phyloP scores from a whole-genome alignment of 2,797 vertebrate genomes.

The Percopsis omiscomaycus region DNA sequence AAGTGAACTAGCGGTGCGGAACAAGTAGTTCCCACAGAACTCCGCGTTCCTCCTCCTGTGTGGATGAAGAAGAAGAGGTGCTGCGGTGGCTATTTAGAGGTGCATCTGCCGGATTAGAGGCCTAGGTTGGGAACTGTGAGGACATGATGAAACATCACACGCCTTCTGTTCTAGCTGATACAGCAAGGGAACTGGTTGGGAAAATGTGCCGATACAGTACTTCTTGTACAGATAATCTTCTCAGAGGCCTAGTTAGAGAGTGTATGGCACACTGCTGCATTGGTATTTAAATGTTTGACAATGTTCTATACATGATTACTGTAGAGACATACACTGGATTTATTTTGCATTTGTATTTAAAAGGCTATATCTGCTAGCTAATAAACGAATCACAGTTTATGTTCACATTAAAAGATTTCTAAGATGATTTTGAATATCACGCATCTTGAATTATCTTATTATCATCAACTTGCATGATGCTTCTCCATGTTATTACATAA shows the following conservation, averaged over 20 bases:
- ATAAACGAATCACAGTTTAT: too few species aligned
- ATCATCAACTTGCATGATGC: too few species aligned
- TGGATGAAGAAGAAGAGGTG: conserved; percentile 33
- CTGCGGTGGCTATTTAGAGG: conserved; percentile 32
- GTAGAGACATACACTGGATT: too few species aligned
- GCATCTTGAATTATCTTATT: too few species aligned
- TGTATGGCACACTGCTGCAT: conserved; percentile 7
- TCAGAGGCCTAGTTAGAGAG: conserved; percentile 46
- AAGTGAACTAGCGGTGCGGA: conserved; percentile 48
- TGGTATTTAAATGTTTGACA: conserved; percentile 54
- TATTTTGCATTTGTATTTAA: too few species aligned
- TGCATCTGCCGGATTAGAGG: conserved; percentile 46
- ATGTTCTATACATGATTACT: conserved; percentile 31
- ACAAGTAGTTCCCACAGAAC: conserved; percentile 57
- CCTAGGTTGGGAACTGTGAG: conserved; percentile 49
- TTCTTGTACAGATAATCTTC: conserved; percentile 56
- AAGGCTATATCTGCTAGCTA: too few species aligned
- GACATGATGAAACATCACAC: conserved; percentile 55
- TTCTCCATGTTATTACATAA: too few species aligned
- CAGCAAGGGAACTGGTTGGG: conserved; percentile 47
- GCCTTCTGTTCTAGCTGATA: conserved; percentile 62
- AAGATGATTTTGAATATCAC: too few species aligned
- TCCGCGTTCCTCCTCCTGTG: conserved; percentile 40
- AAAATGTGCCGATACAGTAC: conserved; percentile 58
- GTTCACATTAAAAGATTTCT: too few species aligned